Evolutionary conservation across 2,113 vertebrate species (phyloP).

Genomic region (Heloderma charlesbogerti): DNA sequence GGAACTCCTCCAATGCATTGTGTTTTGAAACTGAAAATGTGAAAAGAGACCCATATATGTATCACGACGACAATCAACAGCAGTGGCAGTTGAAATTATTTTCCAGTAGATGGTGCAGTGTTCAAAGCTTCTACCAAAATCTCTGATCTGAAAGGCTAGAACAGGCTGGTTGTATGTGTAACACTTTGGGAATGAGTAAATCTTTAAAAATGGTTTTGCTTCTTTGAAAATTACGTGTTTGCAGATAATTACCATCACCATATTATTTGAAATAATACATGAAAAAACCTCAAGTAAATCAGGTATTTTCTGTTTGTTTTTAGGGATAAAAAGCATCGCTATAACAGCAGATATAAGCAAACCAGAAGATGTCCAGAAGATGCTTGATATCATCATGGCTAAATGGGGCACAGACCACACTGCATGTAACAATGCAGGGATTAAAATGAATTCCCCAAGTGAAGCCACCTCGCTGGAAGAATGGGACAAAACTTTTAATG

Average conservation of each 20-base stretch:
- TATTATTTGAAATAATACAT: neutral
- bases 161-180: neutral
- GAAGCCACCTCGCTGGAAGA: slow-evolving; percentile 83
- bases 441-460: slow-evolving; percentile 86
- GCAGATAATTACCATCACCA: neutral
- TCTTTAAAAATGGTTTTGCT: neutral
- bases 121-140: slow-evolving; percentile 69
- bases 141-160: neutral
- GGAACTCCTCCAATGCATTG: neutral
- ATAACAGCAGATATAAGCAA: slow-evolving; percentile 83
- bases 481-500: slow-evolving; percentile 83
- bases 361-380: slow-evolving; percentile 77
- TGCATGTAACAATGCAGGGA: slow-evolving; percentile 82
- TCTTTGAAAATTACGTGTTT: slow-evolving; percentile 12
- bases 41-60: neutral
- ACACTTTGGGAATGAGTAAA: neutral
- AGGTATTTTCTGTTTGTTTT: slow-evolving; percentile 30
- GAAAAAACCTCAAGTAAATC: neutral
- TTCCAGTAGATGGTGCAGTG: slow-evolving; percentile 81
- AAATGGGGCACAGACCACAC: slow-evolving; percentile 80
- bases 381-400: slow-evolving; percentile 73
- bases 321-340: slow-evolving; percentile 80
- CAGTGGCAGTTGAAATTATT: slow-evolving; percentile 68
- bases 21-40: neutral
- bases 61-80: neutral